phyloP scores from a whole-genome alignment of 2,113 vertebrate genomes.

The Pungitius pungitius region DNA sequence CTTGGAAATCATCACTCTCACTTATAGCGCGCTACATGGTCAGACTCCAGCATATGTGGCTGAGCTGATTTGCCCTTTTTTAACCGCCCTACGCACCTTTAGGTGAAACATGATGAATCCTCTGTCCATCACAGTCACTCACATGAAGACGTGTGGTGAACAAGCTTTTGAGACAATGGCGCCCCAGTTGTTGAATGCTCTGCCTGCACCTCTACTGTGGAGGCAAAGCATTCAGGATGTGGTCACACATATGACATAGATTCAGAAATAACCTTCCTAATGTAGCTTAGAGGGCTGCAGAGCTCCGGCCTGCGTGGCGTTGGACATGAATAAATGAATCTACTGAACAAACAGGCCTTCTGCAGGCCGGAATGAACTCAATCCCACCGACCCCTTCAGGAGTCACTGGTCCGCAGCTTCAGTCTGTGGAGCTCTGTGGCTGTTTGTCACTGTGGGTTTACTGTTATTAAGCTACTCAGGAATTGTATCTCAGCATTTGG shows the following conservation, averaged over 20 bases:
- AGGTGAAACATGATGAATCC: too few species aligned
- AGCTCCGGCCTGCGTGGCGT: neutral
- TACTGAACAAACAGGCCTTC: neutral
- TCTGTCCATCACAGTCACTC: too few species aligned
- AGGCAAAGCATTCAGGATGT: neutral
- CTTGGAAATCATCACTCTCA: too few species aligned
- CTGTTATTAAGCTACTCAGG: neutral
- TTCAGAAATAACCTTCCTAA: neutral
- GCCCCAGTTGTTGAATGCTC: too few species aligned
- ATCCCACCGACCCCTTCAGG: neutral
- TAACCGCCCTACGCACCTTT: too few species aligned
- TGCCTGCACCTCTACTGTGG: too few species aligned
- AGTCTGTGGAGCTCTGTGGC: neutral
- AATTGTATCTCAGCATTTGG: neutral
- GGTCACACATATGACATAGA: neutral
- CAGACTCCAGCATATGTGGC: too few species aligned
- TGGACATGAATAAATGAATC: neutral
- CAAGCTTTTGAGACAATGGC: too few species aligned
- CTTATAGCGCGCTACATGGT: too few species aligned
- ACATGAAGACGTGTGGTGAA: too few species aligned
- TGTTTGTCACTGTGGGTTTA: constrained; percentile 11
- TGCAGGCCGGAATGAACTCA: too few species aligned
- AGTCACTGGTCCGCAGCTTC: neutral
- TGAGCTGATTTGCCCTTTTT: too few species aligned
- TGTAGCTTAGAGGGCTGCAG: neutral